Evolutionary conservation across 92 coral and sea anemone genomes (phyloP), one percentile per base, ranked within the genome.

Genomic region (Pocillopora grandis): DNA sequence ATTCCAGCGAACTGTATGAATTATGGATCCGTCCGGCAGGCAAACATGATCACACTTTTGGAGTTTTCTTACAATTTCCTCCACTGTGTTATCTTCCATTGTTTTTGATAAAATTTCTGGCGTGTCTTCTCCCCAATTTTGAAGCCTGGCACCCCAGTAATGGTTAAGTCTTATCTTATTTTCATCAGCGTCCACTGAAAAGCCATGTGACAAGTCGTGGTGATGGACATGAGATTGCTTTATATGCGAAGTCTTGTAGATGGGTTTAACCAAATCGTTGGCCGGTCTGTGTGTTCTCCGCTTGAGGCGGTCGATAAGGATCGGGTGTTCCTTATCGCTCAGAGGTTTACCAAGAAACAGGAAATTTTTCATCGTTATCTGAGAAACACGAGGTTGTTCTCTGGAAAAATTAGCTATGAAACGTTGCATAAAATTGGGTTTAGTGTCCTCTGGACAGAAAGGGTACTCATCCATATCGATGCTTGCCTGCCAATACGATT

Each of bases 111-210:
- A 37, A 63, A 90, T 79, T 57, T 90, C 87, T 12, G 93, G 86
- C 58, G 96, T 92, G 72, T 92, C 90, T 37, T 92, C 96, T 7
- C 96, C 96, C 96, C 96, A 92, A 76, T 90, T 76, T 67, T 92
- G 96, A 19, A 92, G 87, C 27, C 96, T 79, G 8, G 93, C 93
- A 31, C 96, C 96, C 96, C 96, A 92, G 85, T 92, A 92, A 80
- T 92, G 96, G 77, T 92, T 90, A 61, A 92, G n/a, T 48, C 96
- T 87, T 21, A 92, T 69, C 65, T 16, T n/a, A 17, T 31, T 15
- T 1, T 63, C 18, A 52, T 70, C 84, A 33, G 87, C 80, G 33
- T 90, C 86, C 52, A 13, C 70, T 58, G 87, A 78, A 9, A 13
- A 35, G 7, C 92, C 89, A 10, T 35, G 16, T 3, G 56, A 11